Conservation (phyloP, 2,797 vertebrate species). For the Dipus sagitta region DNA sequence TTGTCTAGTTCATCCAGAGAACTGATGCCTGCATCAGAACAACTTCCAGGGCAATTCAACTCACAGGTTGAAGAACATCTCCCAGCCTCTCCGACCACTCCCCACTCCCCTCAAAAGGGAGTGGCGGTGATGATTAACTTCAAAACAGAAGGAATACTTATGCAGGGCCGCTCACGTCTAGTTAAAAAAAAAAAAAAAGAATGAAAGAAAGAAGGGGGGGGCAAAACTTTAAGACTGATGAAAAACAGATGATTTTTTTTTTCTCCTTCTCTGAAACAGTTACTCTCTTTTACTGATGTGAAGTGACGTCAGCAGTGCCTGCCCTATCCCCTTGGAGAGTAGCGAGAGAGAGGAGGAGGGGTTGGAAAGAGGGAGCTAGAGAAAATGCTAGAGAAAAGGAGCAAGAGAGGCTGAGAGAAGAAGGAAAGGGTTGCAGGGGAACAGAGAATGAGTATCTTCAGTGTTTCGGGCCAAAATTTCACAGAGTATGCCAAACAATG, state of each 20-base stretch:
- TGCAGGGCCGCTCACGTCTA: conserved; percentile 69
- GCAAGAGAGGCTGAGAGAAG: conserved; percentile 63
- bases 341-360: conserved; percentile 70
- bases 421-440: conserved; percentile 22
- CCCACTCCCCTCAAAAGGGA: not conserved
- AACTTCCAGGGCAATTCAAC: conserved; percentile 5
- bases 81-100: conserved; percentile 41
- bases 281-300: conserved; percentile 84
- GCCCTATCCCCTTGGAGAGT: conserved; percentile 85
- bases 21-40: conserved; percentile 60
- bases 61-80: conserved; percentile 49
- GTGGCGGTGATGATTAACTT: not conserved
- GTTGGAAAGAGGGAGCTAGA: conserved; percentile 67
- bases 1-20: conserved; percentile 67
- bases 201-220: too few species aligned
- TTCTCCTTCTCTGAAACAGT: conserved; percentile 81
- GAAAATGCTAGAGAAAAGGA: conserved; percentile 75
- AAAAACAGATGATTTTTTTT: conserved; percentile 85
- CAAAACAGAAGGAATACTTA: conserved; percentile 67
- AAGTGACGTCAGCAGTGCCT: conserved; percentile 86
- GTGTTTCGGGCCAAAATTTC: conserved; percentile 66
- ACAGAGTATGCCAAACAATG: conserved; percentile 55
- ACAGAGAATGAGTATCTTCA: not conserved
- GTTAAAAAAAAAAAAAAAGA: too few species aligned
- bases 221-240: conserved; percentile 86